These are phyloP conservation scores for Butastur rufipennis DNA, from an alignment of 2,113 vertebrate species.

Conservation along the genomic window DNA sequence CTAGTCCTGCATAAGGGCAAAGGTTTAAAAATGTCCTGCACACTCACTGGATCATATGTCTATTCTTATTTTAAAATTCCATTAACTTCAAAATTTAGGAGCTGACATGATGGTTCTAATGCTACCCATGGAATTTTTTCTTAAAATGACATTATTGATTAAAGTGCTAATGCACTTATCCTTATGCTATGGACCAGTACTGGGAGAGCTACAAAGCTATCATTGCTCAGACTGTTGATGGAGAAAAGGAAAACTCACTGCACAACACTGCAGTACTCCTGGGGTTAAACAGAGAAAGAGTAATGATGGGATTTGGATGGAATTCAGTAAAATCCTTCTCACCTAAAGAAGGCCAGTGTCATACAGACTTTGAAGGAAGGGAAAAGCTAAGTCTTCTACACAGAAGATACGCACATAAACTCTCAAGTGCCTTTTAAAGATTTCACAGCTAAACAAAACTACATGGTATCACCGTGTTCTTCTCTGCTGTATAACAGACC, in stretches of 20 bases:
- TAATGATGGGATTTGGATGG: not conserved
- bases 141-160: not conserved
- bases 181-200: not conserved
- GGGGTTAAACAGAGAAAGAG: not conserved
- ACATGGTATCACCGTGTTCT: not conserved
- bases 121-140: not conserved
- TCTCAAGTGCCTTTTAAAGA: not conserved
- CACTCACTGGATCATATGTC: not conserved
- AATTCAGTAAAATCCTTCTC: not conserved
- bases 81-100: not conserved
- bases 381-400: not conserved
- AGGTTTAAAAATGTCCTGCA: not conserved
- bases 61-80: not conserved
- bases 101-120: not conserved
- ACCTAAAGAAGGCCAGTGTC: not conserved
- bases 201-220: not conserved
- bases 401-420: not conserved
- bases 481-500: not conserved
- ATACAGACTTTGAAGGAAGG: not conserved
- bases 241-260: not conserved
- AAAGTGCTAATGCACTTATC: not conserved
- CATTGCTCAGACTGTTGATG: not conserved
- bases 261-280: not conserved
- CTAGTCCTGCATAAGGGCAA: not conserved
- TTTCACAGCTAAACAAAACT: not conserved